Conservation (phyloP, 1,140 invertebrate genomes). For the Anadara kagoshimensis region DNA sequence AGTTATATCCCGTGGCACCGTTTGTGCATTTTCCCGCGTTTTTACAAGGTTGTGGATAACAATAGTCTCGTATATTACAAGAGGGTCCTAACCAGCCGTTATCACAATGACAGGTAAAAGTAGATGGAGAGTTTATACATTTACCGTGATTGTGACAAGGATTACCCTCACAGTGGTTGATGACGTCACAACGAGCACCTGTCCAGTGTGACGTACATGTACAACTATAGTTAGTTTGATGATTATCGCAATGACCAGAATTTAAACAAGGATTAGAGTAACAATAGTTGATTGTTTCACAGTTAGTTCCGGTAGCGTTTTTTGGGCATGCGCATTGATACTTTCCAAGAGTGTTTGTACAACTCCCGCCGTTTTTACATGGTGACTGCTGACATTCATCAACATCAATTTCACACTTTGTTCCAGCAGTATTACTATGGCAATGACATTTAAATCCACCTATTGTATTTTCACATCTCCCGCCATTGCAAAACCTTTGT, state of each 20-base stretch:
- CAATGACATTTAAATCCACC: constrained; percentile 16
- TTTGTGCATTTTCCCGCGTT: background rate
- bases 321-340: background rate
- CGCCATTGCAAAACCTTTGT: background rate
- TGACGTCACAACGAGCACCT: background rate
- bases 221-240: background rate
- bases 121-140: too few species aligned
- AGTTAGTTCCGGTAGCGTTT: background rate
- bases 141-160: too few species aligned
- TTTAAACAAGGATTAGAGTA: background rate
- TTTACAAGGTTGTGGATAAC: background rate
- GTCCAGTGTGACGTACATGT: too few species aligned
- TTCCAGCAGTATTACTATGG: background rate
- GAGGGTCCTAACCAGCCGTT: too few species aligned
- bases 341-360: background rate
- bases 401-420: too few species aligned
- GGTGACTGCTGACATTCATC: background rate
- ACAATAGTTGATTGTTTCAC: background rate
- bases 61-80: background rate
- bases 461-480: constrained; percentile 6
- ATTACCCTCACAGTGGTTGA: background rate
- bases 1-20: background rate
- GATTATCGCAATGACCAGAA: background rate
- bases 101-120: too few species aligned
- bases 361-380: background rate